Evolutionary conservation across 2,797 vertebrate genomes (phyloP), one percentile per base, ranked within the genome.

Genomic region (Diplodus puntazzo): DNA sequence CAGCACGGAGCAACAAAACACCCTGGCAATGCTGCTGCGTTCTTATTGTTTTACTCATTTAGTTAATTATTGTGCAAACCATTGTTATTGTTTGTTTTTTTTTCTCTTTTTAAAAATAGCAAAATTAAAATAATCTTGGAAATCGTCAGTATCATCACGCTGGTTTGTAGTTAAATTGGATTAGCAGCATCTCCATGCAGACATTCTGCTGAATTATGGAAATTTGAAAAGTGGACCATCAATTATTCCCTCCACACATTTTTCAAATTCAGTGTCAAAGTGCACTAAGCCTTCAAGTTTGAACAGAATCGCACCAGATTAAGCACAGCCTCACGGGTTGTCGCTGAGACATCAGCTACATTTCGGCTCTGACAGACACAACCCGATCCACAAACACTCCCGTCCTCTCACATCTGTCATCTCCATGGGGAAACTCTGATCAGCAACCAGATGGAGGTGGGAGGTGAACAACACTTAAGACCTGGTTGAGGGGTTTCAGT

Each of bases 1-100:
- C 64, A 75, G 53, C 77, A 65, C 52, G 60, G 65, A 84, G 46
- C 66, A 48, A 76, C 67, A 65, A 66, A 82, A 75, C 63, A 70
- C 39, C 11, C 53, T 14, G 48, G 58, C 25, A 82, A 65, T 49
- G 48, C 60, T 60, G 48, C 57, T 53, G 48, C 45, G 65, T 60
- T 60, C 3, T 69, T 9, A 34, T 34, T 34, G 55, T 61, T 62
- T 52, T n/a, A n/a, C 3, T 74, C 5, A 58, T 71, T 69, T 60
- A 0, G 5, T 58, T 6, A 53, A 25, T 43, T 1, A 69, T 73
- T 49, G 14, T 27, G 48, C 9, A 2, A 8, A 81, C 10, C 17
- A 57, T 3, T 17, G 21, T 54, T 34, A 34, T 11, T 23, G 11
- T n/a, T 16, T 20, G 3, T 21, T 52, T 52, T 34, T 34, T 7